Conservation (phyloP, 2,888 invertebrate genomes). For the Hemithea aestivaria region DNA sequence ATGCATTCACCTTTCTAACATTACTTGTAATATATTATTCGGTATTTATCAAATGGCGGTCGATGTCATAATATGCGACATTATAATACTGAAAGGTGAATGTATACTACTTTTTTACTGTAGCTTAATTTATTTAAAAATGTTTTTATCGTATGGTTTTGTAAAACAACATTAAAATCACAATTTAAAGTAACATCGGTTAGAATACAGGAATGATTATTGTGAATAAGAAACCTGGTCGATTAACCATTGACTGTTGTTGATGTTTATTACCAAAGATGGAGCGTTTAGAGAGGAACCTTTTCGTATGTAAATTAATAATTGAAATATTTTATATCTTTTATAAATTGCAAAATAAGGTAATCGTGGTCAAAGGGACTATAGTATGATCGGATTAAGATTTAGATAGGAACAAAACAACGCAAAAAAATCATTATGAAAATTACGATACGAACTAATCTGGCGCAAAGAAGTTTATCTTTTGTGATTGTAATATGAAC, state of each 20-base stretch:
- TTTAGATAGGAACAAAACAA: constrained; percentile 55
- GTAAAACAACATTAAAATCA: constrained; percentile 24
- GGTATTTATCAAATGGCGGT: constrained; percentile 6
- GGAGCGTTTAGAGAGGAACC: constrained; percentile 60
- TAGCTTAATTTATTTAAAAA: constrained; percentile 21
- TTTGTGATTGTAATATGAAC: constrained; percentile 6
- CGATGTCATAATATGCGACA: constrained; percentile 5
- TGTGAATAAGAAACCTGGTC: constrained; percentile 53
- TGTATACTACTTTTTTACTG: constrained; percentile 9
- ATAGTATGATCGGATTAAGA: constrained; percentile 71
- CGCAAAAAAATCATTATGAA: constrained; percentile 30
- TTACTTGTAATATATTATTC: constrained; percentile 13
- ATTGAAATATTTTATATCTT: constrained; percentile 72
- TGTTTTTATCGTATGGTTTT: constrained; percentile 24
- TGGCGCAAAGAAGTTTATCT: constrained; percentile 11
- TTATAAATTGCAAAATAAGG: constrained; percentile 67
- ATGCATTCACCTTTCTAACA: constrained; percentile 24
- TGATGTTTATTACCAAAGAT: constrained; percentile 75
- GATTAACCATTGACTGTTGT: constrained; percentile 62
- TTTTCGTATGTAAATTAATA: constrained; percentile 67
- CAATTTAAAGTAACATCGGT: constrained; percentile 33
- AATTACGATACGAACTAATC: constrained; percentile 16
- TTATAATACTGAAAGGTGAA: constrained; percentile 22
- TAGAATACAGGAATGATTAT: constrained; percentile 42
- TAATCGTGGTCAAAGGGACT: constrained; percentile 61